Evolutionary conservation across 1,140 invertebrate genomes (phyloP).

Genomic region (Drosophila tsacasi): DNA sequence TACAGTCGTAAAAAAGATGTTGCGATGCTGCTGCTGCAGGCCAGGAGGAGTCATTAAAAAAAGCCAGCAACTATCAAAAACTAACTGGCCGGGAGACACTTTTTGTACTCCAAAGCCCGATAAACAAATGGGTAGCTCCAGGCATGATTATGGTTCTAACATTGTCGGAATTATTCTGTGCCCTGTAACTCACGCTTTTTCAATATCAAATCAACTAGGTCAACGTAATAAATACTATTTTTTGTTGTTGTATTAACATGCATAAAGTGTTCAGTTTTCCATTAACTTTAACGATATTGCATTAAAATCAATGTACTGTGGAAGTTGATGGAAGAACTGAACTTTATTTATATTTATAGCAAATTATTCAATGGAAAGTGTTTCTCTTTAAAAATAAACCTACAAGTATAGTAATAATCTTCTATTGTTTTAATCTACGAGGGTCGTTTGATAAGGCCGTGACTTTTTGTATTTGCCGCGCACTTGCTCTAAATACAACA

Average conservation of each 20-base stretch:
- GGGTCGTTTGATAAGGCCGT: no score
- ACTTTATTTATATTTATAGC: background rate
- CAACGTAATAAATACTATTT: background rate
- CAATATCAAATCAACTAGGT: background rate
- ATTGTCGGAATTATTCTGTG: background rate
- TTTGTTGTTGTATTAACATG: no score
- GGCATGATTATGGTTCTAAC: background rate
- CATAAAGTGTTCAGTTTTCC: background rate
- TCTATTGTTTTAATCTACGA: no score
- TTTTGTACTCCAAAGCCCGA: slow-evolving; percentile 19
- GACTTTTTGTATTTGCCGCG: no score
- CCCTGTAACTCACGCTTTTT: no score
- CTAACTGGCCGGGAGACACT: slow-evolving; percentile 63
- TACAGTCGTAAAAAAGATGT: slow-evolving; percentile 37
- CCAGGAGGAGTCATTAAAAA: slow-evolving; percentile 71
- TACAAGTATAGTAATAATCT: no score
- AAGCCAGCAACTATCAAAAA: slow-evolving; percentile 68
- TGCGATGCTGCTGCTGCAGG: slow-evolving; percentile 25
- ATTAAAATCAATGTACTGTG: slow-evolving; percentile 9
- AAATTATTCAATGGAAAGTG: background rate
- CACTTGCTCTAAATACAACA: no score
- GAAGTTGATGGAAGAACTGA: background rate
- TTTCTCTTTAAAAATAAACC: background rate
- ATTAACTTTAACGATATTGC: slow-evolving; percentile 15
- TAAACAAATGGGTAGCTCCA: slow-evolving; percentile 27